Percentiles rank a stretch among this genome's conserved stretches.
Conservation (phyloP, 2,113 vertebrate species). For the Puffinus mauretanicus region DNA sequence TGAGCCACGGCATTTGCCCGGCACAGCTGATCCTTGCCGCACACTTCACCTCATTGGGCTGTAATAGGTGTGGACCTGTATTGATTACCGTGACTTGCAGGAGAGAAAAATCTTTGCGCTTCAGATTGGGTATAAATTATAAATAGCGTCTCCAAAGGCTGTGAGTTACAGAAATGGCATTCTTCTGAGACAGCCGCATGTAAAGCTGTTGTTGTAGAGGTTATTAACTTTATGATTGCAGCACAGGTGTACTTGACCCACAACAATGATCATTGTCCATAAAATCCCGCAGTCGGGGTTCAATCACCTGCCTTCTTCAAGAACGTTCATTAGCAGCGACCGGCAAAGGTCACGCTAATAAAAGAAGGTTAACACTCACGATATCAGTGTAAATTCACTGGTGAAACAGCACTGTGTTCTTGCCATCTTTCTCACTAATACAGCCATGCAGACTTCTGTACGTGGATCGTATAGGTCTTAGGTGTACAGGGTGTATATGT, state of each 20-base stretch:
- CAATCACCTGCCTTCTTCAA: slow-evolving; percentile 48
- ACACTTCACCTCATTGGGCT: slow-evolving; percentile 70
- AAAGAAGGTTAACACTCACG: slow-evolving; percentile 77
- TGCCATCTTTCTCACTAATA: not conserved
- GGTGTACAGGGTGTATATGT: too few species aligned
- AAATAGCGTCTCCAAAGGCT: slow-evolving; percentile 76
- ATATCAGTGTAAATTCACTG: slow-evolving; percentile 72
- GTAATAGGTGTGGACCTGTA: slow-evolving; percentile 69
- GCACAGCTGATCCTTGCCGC: slow-evolving; percentile 31
- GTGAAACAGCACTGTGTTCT: not conserved
- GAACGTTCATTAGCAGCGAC: slow-evolving; percentile 76
- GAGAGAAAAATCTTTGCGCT: slow-evolving; percentile 54
- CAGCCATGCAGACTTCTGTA: not conserved
- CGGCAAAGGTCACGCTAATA: slow-evolving; percentile 82
- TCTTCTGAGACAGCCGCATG: slow-evolving; percentile 68
- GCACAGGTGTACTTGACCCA: slow-evolving; percentile 81
- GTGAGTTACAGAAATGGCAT: slow-evolving; percentile 66
- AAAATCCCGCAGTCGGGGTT: slow-evolving; percentile 48
- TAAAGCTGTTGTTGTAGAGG: slow-evolving; percentile 71
- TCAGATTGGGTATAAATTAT: slow-evolving; percentile 82
- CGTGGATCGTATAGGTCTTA: not conserved
- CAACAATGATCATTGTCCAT: slow-evolving; percentile 67
- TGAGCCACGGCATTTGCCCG: not conserved
- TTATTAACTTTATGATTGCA: slow-evolving; percentile 84
- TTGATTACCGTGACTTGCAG: slow-evolving; percentile 73